phyloP scores from a whole-genome alignment of 2,113 vertebrate genomes.

The Castor canadensis region DNA sequence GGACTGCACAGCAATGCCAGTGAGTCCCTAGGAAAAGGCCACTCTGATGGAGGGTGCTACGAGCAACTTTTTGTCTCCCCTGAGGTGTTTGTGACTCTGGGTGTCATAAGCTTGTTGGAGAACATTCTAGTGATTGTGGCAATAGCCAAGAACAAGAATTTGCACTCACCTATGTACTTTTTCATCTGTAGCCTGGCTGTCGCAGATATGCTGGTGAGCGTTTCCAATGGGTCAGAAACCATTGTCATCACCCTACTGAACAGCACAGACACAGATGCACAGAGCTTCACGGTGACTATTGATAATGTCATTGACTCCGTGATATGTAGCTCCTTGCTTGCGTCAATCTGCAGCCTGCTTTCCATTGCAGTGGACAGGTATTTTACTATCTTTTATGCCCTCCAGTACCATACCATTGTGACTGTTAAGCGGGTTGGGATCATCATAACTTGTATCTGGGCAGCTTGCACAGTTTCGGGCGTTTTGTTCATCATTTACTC shows the following conservation, averaged over 20 bases:
- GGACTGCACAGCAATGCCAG: slow-evolving; percentile 70
- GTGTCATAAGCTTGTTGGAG: slow-evolving; percentile 93
- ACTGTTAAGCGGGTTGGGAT: slow-evolving; percentile 88
- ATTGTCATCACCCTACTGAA: slow-evolving; percentile 94
- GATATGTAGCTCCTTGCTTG: slow-evolving; percentile 96
- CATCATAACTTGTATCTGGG: slow-evolving; percentile 92
- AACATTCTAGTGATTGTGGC: slow-evolving; percentile 94
- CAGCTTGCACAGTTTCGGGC: slow-evolving; percentile 90
- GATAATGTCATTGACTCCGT: slow-evolving; percentile 97
- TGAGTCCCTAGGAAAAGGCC: slow-evolving; percentile 79
- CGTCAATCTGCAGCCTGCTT: slow-evolving; percentile 95
- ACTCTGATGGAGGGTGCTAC: slow-evolving; percentile 88
- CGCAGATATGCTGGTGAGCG: slow-evolving; percentile 96
- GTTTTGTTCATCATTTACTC: slow-evolving; percentile 95
- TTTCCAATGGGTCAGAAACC: slow-evolving; percentile 95
- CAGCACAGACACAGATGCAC: slow-evolving; percentile 85
- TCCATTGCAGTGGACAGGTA: slow-evolving; percentile 97
- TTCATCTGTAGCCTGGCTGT: slow-evolving; percentile 97
- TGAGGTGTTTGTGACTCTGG: slow-evolving; percentile 94
- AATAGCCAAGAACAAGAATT: slow-evolving; percentile 95
- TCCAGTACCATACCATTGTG: slow-evolving; percentile 96
- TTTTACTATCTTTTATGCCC: slow-evolving; percentile 96
- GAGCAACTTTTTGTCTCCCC: slow-evolving; percentile 95
- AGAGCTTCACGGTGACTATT: slow-evolving; percentile 89
- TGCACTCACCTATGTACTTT: slow-evolving; percentile 97